These are phyloP conservation scores for Apotomis capreana DNA, from an alignment of 2,888 invertebrate species.

Conservation along the genomic window DNA sequence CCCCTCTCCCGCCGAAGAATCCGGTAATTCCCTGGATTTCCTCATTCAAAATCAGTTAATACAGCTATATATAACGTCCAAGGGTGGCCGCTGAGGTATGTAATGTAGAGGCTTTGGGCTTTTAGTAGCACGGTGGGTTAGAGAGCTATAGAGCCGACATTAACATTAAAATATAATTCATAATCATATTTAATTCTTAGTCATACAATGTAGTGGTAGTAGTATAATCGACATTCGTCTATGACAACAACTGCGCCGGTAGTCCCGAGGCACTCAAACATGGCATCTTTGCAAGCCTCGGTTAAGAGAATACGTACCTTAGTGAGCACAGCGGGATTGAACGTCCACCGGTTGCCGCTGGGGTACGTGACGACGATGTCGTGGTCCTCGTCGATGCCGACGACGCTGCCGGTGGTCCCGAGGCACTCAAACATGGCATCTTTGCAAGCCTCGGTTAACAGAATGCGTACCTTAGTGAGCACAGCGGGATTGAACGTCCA, in stretches of 20 bases:
- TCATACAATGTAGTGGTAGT: conserved; percentile 93
- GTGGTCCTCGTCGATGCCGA: conserved; percentile 96
- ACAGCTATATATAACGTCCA: conserved; percentile 90
- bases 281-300: conserved; percentile 94
- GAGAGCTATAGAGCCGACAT: too few relatives aligned
- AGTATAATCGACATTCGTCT: conserved; percentile 86
- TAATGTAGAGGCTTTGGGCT: conserved; percentile 99
- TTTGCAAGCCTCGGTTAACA: too few relatives aligned
- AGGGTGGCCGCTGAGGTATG: conserved; percentile 89
- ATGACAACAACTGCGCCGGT: conserved; percentile 97
- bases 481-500: conserved; percentile 99
- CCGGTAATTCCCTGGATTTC: neutral
- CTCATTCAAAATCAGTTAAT: conserved; percentile 83
- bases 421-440: too few relatives aligned
- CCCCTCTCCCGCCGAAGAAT: conserved; percentile 86
- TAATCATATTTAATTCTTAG: conserved; percentile 73
- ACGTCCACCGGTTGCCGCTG: neutral
- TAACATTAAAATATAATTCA: too few relatives aligned
- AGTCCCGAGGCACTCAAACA: conserved; percentile 97
- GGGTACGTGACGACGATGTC: conserved; percentile 98
- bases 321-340: conserved; percentile 90
- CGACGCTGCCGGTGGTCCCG: too few relatives aligned
- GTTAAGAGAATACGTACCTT: conserved; percentile 83
- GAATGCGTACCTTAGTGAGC: conserved; percentile 89
- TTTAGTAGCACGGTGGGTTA: too few relatives aligned